Conservation (phyloP, 2,888 invertebrate genomes). For the Ferdinandea cuprea region DNA sequence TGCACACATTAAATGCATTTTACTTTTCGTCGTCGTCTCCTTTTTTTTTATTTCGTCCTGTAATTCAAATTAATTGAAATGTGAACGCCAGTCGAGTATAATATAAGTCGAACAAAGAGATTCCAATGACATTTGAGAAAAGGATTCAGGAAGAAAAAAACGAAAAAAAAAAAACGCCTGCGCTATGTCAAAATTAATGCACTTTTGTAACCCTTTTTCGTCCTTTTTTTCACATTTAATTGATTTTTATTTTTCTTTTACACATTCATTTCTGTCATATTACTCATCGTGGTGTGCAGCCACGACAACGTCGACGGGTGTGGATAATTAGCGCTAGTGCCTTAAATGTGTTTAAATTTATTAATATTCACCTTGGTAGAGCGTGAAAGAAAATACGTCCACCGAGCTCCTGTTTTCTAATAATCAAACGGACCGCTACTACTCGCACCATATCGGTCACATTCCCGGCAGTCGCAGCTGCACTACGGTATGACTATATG, state of each 20-base stretch:
- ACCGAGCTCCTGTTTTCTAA: conserved; percentile 43
- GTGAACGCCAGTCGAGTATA: conserved; percentile 61
- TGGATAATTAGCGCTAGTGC: conserved; percentile 71
- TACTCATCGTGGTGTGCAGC: conserved; percentile 59
- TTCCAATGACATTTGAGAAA: conserved; percentile 61
- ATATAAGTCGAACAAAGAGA: conserved; percentile 61
- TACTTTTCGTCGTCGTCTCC: conserved; percentile 8
- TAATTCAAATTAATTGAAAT: conserved; percentile 74
- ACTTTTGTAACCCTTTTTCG: conserved; percentile 46
- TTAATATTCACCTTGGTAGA: conserved; percentile 43
- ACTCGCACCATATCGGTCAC: conserved; percentile 53
- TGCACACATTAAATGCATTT: conserved; percentile 70
- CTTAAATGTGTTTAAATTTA: conserved; percentile 69
- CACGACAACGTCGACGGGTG: conserved; percentile 43
- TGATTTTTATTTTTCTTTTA: conserved; percentile 28
- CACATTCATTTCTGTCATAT: conserved; percentile 55
- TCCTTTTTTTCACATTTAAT: conserved; percentile 11
- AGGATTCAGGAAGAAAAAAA: conserved; percentile 28
- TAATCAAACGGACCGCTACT: conserved; percentile 65
- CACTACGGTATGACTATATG: conserved; percentile 23
- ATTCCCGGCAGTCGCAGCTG: conserved; percentile 70
- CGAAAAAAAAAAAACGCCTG: conserved; percentile 33
- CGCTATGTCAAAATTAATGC: conserved; percentile 33
- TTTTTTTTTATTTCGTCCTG: conserved; percentile 28
- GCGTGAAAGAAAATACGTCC: background rate